A percentile compares a stretch with the other conserved stretches of the same genome.
These are phyloP conservation scores for Gymnocypris eckloni DNA, from an alignment of 2,797 vertebrate genomes.

Conservation along the genomic window DNA sequence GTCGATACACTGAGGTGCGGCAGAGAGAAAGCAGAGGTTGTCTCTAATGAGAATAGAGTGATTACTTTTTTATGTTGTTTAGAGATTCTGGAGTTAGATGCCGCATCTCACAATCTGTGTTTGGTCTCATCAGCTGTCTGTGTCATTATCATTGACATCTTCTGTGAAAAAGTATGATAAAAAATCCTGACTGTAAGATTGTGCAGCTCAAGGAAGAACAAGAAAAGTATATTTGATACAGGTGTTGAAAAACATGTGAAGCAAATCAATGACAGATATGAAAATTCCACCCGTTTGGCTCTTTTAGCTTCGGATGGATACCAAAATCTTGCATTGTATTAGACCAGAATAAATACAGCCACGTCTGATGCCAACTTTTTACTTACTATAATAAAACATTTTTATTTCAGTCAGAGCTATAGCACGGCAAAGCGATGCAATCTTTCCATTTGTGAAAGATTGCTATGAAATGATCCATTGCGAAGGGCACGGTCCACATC, in stretches of 20 bases:
- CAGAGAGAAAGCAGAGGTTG: background rate
- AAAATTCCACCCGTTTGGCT: background rate
- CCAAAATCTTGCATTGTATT: background rate
- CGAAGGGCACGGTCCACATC: slow-evolving; percentile 37
- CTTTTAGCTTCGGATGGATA: background rate
- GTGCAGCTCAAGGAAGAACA: slow-evolving; percentile 16
- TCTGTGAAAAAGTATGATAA: background rate
- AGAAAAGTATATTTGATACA: background rate
- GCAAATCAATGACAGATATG: slow-evolving; percentile 6
- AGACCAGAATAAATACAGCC: slow-evolving; percentile 17
- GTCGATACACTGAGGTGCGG: background rate
- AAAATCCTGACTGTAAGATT: background rate
- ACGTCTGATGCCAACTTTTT: slow-evolving; percentile 39
- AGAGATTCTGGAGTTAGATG: background rate
- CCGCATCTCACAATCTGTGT: background rate
- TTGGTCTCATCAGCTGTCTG: slow-evolving; percentile 39
- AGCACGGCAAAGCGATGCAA: slow-evolving; percentile 32
- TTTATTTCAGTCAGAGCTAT: slow-evolving; percentile 30
- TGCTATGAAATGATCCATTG: slow-evolving; percentile 52
- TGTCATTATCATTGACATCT: slow-evolving; percentile 18
- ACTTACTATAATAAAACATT: slow-evolving; percentile 48
- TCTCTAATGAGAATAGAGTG: slow-evolving; percentile 36
- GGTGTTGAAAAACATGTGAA: background rate
- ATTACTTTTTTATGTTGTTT: slow-evolving; percentile 34
- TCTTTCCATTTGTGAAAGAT: slow-evolving; percentile 44